Evolutionary conservation across 1,140 invertebrate genomes (phyloP).

Genomic region (Dendrolimus kikuchii): DNA sequence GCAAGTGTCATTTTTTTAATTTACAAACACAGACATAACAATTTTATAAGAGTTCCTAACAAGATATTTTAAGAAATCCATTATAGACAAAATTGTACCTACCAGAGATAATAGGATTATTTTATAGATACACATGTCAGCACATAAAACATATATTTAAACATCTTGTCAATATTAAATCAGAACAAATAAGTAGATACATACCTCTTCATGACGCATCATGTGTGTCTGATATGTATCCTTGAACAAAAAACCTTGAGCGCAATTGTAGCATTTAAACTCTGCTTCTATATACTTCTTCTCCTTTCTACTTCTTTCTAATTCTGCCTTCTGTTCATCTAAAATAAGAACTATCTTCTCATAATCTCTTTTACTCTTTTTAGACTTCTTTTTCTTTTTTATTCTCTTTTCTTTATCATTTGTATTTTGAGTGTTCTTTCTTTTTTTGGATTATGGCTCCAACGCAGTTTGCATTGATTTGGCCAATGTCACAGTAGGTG

Average conservation of each 20-base stretch:
- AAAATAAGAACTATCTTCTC: constrained; percentile 38
- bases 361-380: constrained; percentile 23
- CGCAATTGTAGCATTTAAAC: constrained; percentile 62
- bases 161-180: not conserved
- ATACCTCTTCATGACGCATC: constrained; percentile 65
- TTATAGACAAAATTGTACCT: too few species aligned
- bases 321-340: constrained; percentile 58
- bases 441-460: too few species aligned
- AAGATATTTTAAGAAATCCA: too few species aligned
- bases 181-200: constrained; percentile 2
- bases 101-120: too few species aligned
- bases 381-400: constrained; percentile 8
- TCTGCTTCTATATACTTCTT: constrained; percentile 57
- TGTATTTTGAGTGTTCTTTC: not conserved
- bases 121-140: too few species aligned
- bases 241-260: constrained; percentile 53
- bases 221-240: constrained; percentile 61
- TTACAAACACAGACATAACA: too few species aligned
- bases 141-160: too few species aligned
- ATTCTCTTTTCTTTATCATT: not conserved
- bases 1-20: too few species aligned
- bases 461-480: too few species aligned
- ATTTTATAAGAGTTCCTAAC: too few species aligned
- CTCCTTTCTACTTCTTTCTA: constrained; percentile 45
- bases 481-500: too few species aligned